phyloP scores from a whole-genome alignment of 2,888 invertebrate genomes.

The Thera obeliscata region DNA sequence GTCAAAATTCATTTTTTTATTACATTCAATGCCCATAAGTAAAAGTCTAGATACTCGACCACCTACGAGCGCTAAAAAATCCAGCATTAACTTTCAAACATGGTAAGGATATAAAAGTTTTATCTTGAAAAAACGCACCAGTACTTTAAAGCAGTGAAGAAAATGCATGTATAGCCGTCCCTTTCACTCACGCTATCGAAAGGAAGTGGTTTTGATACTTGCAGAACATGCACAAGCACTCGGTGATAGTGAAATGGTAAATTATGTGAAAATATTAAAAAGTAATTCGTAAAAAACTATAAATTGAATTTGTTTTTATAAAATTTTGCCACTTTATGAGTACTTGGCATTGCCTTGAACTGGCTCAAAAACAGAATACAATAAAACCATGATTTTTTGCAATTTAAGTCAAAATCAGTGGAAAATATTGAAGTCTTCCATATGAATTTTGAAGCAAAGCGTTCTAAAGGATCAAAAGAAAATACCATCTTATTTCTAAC shows the following conservation, averaged over 20 bases:
- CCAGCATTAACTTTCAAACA: constrained; percentile 37
- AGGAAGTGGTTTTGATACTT: constrained; percentile 62
- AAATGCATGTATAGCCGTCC: constrained; percentile 67
- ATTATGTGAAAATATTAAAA: not conserved
- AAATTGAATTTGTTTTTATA: too few relatives aligned
- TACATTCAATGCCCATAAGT: constrained; percentile 20
- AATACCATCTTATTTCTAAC: too few relatives aligned
- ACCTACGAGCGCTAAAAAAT: constrained; percentile 37
- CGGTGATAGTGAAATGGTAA: constrained; percentile 3
- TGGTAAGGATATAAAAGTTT: constrained; percentile 42
- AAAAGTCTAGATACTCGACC: constrained; percentile 38
- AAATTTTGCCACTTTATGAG: too few relatives aligned
- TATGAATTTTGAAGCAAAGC: too few relatives aligned
- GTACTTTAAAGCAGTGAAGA: constrained; percentile 58
- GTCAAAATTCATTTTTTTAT: constrained; percentile 17
- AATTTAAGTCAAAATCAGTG: too few relatives aligned
- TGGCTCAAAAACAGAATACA: too few relatives aligned
- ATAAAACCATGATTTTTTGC: too few relatives aligned
- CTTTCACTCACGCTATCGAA: constrained; percentile 64
- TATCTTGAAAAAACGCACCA: constrained; percentile 45
- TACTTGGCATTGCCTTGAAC: too few relatives aligned
- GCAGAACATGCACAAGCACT: constrained; percentile 23
- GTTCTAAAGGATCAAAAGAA: too few relatives aligned
- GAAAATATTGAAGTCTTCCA: too few relatives aligned
- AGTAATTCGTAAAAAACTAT: not conserved